Evolutionary conservation across 2,113 vertebrate species (phyloP), one percentile per base, ranked within the genome.

Genomic region (Callipepla californica): DNA sequence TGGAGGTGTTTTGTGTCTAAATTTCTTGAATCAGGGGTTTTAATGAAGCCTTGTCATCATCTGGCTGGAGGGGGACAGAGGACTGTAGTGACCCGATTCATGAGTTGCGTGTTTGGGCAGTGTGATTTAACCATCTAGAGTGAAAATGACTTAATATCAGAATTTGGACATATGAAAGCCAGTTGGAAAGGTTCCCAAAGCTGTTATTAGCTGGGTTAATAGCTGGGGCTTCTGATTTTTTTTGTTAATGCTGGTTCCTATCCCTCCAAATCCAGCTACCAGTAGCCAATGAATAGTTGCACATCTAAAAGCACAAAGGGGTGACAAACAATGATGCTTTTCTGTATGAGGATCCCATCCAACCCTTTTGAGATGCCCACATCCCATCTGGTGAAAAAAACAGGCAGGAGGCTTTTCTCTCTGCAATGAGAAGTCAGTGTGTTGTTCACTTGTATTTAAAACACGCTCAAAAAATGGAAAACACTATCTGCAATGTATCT

Each of bases 71-170:
- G 30, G 59, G 58, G 57, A 8, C 15, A 0, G 2, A 42, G 34
- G 21, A 12, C 40, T 12, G 0, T 1, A 0, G 11, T 0, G 13
- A 28, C 32, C 7, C 21, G 15, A 1, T 9, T 42, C 55, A 17
- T 63, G 51, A 14, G 13, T 6, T 5, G 9, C 4, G 12, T 1
- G 0, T 38, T 47, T 75, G 67, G 53, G 36, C 15, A 25, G 22
- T 32, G 28, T 0, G 40, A 25, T 50, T 79, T 38, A 7, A 26
- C 22, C 1, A 1, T 2, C 0, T 4, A 22, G 82, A 45, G 28
- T 40, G 34, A 75, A 89, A 81, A 36, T 4, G 3, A 28, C 8
- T 2, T 8, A 21, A 26, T 36, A 30, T 47, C 45, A 8, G 13
- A 11, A 8, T 69, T 5, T 25, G 44, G 67, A 11, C 15, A 38